Conservation (phyloP, 2,113 vertebrate species). For the Heloderma charlesbogerti region DNA sequence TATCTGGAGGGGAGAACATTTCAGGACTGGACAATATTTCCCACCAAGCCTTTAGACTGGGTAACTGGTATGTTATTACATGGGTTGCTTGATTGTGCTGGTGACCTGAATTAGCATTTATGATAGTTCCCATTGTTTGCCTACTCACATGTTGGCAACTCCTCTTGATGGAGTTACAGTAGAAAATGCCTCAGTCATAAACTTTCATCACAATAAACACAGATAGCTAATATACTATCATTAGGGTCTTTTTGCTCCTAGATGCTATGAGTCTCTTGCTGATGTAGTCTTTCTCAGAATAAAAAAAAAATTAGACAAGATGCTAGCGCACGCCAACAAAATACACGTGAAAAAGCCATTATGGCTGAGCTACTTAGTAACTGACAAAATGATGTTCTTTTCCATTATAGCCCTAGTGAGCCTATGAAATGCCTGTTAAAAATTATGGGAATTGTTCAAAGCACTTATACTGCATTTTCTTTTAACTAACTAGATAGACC, state of each 20-base stretch:
- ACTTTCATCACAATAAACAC: background rate
- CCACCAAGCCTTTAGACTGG: background rate
- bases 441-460: constrained; percentile 9
- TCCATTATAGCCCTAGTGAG: background rate
- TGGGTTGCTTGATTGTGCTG: background rate
- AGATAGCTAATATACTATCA: background rate
- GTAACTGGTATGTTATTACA: background rate
- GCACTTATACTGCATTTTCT: background rate
- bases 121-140: background rate
- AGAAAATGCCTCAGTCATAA: background rate
- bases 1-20: background rate
- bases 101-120: background rate
- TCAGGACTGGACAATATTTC: background rate
- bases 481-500: constrained; percentile 36
- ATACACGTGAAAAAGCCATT: background rate
- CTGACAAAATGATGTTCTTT: background rate
- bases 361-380: background rate
- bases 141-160: background rate
- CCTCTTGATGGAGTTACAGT: too few species aligned
- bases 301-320: background rate
- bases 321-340: background rate
- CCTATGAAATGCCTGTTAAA: background rate
- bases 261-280: too few species aligned
- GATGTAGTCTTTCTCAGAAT: background rate
- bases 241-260: background rate